Evolutionary conservation across 2,113 vertebrate genomes (phyloP).

Genomic region (Cygnus buccinator): DNA sequence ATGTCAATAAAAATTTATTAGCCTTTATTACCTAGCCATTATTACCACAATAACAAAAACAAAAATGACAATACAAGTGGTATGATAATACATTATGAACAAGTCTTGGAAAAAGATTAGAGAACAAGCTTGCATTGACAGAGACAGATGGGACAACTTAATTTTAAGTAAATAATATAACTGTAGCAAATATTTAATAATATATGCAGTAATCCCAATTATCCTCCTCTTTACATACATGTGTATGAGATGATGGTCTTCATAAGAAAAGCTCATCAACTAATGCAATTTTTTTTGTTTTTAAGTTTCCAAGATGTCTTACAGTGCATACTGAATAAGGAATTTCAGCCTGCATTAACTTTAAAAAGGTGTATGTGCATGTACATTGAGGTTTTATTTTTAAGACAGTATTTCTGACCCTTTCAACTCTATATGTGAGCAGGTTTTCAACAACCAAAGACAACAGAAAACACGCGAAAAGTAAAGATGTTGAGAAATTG

Average conservation of each 20-base stretch:
- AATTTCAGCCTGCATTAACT: not conserved
- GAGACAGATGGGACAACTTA: not conserved
- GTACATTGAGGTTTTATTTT: not conserved
- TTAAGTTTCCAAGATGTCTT: not conserved
- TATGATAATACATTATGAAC: not conserved
- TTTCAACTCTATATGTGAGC: fast-evolving
- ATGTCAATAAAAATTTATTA: not conserved
- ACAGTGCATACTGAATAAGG: not conserved
- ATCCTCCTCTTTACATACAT: not conserved
- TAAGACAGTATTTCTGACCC: not conserved
- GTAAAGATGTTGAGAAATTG: not conserved
- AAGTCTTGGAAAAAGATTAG: not conserved
- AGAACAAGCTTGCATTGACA: not conserved
- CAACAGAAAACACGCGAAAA: not conserved
- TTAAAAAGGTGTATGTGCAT: not conserved
- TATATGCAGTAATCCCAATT: not conserved
- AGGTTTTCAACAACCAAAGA: not conserved
- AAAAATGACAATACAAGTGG: not conserved
- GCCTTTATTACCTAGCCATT: not conserved
- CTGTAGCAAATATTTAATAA: not conserved
- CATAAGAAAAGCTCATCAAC: not conserved
- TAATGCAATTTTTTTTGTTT: not conserved
- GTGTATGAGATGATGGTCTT: not conserved
- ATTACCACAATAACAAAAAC: not conserved
- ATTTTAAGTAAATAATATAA: not conserved